Percentiles rank a stretch among this genome's conserved stretches.
Evolutionary conservation across 2,888 invertebrate species (phyloP).

Genomic region (Lordiphosa andalusiaca): DNA sequence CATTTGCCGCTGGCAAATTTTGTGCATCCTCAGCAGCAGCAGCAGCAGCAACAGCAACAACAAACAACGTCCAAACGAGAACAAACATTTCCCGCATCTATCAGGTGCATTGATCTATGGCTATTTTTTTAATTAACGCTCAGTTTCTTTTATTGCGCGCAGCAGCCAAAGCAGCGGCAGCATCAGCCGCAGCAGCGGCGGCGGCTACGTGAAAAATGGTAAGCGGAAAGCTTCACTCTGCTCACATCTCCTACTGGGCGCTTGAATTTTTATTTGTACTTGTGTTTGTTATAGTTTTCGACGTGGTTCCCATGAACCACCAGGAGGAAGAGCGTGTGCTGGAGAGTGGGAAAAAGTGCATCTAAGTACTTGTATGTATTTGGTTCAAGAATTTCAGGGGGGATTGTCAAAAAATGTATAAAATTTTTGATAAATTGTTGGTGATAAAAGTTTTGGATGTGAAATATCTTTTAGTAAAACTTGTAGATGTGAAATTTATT

Average conservation of each 20-base stretch:
- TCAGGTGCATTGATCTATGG: slow-evolving; percentile 76
- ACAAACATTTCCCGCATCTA: slow-evolving; percentile 56
- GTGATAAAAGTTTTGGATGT: too few relatives aligned
- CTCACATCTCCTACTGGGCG: slow-evolving; percentile 11
- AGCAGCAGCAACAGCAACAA: background rate
- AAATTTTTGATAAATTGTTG: too few relatives aligned
- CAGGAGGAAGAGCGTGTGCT: too few relatives aligned
- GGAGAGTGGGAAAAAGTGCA: too few relatives aligned
- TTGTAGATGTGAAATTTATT: too few relatives aligned
- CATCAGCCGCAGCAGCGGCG: too few relatives aligned
- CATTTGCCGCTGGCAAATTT: slow-evolving; percentile 42
- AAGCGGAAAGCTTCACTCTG: slow-evolving; percentile 13
- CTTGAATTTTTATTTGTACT: slow-evolving; percentile 13
- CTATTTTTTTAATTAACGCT: slow-evolving; percentile 74
- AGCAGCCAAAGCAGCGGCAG: slow-evolving; percentile 18
- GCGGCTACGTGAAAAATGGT: slow-evolving; percentile 58
- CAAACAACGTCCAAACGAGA: slow-evolving; percentile 19
- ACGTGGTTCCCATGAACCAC: too few relatives aligned
- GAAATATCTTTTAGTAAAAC: too few relatives aligned
- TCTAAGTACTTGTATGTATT: too few relatives aligned
- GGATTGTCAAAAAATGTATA: too few relatives aligned
- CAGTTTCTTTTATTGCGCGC: slow-evolving; percentile 66
- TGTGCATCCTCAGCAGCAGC: slow-evolving; percentile 7
- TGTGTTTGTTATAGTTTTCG: background rate
- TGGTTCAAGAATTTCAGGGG: too few relatives aligned